Evolutionary conservation across 1,140 invertebrate species (phyloP), one percentile per base, ranked within the genome.

Genomic region (Trichonephila clavipes): DNA sequence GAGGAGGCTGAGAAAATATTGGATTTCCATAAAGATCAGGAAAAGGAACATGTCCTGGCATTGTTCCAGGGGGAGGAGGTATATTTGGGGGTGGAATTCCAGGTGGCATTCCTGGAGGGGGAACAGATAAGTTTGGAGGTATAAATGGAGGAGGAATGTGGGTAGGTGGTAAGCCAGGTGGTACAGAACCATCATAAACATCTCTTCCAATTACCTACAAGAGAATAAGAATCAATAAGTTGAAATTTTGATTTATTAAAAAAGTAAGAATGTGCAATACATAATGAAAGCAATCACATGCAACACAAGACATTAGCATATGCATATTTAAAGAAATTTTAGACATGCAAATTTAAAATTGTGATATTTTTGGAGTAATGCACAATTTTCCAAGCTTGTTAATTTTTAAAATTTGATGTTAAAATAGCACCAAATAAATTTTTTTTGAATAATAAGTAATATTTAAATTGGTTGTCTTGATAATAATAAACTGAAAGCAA

Each of bases 201-300:
- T 98, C 98, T 88, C 98, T 96, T 94, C 98, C 98, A 21, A 98
- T 98, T 16, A 98, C 97, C 97, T 97, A 94, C 1, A 92, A 92
- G n/a, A 34, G 40, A 40, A 88, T 28, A 40, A 2, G 18, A 18
- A 77, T 16, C 16, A 77, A 34, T 77, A 18, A 18, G 21, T 64
- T 64, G 62, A 64, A 64, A 64, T 19, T 64, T 64, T 64, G 16
- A 5, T 62, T 64, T 62, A 19, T 19, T 21, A 16, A 62, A 62
- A 62, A 62, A 19, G 0, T 64, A 40, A 94, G 7, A 51, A 10
- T 51, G 10, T 51, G 10, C 10, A 51, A 10, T 8, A 51, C 8
- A 51, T 51, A 51, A 10, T 51, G 51, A 51, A 51, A 51, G 10
- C 8, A 51, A 5, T 51, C 51, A n/a, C n/a, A 51, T 51, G 51